Percentiles rank a stretch among this genome's conserved stretches.
Evolutionary conservation across 2,888 invertebrate species (phyloP).

Genomic region (Malthinus flaveolus): DNA sequence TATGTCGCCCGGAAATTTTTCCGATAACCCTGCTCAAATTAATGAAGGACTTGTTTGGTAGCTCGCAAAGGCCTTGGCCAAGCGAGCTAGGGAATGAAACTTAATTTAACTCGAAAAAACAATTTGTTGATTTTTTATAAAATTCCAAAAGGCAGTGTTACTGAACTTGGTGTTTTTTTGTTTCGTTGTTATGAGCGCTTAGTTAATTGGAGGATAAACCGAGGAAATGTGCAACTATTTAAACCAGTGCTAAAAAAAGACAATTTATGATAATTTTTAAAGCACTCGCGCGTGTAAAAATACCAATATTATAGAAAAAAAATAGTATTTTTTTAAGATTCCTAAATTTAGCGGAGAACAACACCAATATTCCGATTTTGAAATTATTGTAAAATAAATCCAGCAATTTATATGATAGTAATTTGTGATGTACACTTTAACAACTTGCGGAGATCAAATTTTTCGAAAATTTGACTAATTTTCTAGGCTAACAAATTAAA

Average conservation of each 20-base stretch:
- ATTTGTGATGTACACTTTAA: slow-evolving; percentile 6
- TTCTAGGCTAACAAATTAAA: neutral
- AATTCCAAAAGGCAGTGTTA: neutral
- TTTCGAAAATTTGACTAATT: neutral
- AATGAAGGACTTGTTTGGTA: slow-evolving; percentile 78
- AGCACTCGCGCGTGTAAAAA: neutral
- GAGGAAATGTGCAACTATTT: slow-evolving; percentile 11
- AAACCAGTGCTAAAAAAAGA: slow-evolving; percentile 5
- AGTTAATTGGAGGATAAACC: neutral
- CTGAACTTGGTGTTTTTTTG: slow-evolving; percentile 10
- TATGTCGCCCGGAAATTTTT: slow-evolving; percentile 65
- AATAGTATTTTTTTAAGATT: slow-evolving; percentile 6
- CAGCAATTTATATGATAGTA: slow-evolving; percentile 2
- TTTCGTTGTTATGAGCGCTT: slow-evolving; percentile 6
- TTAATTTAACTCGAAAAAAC: slow-evolving; percentile 30
- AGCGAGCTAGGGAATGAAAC: slow-evolving; percentile 53
- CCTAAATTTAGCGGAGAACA: neutral
- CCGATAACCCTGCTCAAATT: slow-evolving; percentile 73
- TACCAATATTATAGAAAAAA: neutral
- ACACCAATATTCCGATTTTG: neutral
- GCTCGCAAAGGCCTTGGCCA: slow-evolving; percentile 58
- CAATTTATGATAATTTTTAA: neutral
- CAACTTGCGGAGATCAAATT: neutral
- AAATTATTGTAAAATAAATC: slow-evolving; percentile 1
- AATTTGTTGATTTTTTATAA: neutral